Evolutionary conservation across 2,888 invertebrate species (phyloP).

Genomic region (Ennomos quercinarius): DNA sequence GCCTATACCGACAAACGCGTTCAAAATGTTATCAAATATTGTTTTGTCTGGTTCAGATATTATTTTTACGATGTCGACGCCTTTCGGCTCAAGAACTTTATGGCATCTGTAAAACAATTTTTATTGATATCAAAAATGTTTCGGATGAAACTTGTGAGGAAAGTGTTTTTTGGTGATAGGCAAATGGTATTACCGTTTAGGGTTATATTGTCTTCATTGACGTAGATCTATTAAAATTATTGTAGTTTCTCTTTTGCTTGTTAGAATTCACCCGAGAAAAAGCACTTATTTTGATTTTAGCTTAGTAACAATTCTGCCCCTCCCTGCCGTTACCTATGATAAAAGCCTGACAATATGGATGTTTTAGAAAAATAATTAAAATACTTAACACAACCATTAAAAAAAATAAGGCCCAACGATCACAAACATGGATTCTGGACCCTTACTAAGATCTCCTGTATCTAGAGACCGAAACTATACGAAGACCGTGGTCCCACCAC

Average conservation of each 20-base stretch:
- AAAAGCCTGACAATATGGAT: too few relatives aligned
- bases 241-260: background rate
- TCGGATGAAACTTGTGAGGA: constrained; percentile 7
- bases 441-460: too few relatives aligned
- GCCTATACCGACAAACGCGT: constrained; percentile 91
- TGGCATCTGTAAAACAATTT: constrained; percentile 71
- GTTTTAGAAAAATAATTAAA: too few relatives aligned
- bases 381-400: too few relatives aligned
- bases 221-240: background rate
- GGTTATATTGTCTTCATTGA: background rate
- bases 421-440: too few relatives aligned
- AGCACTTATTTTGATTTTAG: too few relatives aligned
- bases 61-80: constrained; percentile 87
- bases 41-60: constrained; percentile 86
- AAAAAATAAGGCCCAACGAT: too few relatives aligned
- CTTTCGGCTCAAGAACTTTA: constrained; percentile 83
- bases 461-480: too few relatives aligned
- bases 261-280: background rate
- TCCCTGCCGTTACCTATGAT: too few relatives aligned
- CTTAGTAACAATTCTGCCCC: too few relatives aligned
- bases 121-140: constrained; percentile 28
- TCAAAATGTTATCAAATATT: constrained; percentile 87
- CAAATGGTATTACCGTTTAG: constrained; percentile 20
- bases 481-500: too few relatives aligned
- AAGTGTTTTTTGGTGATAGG: constrained; percentile 15